Evolutionary conservation across 2,888 invertebrate genomes (phyloP).

Genomic region (Synergus itoensis): DNA sequence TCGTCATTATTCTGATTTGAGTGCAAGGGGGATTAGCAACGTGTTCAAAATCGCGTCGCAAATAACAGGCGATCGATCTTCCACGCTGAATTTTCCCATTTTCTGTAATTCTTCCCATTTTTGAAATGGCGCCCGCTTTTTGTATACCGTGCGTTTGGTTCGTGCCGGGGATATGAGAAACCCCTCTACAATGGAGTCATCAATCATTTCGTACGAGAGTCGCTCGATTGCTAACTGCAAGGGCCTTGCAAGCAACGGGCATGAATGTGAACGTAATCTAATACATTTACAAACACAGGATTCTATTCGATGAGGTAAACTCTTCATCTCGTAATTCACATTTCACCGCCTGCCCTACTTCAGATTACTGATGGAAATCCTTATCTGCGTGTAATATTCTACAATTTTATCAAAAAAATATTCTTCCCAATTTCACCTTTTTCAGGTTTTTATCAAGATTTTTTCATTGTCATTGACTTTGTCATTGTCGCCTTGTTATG

Average conservation of each 20-base stretch:
- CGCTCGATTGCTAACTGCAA: constrained; percentile 67
- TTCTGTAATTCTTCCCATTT: constrained; percentile 75
- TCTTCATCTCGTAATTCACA: constrained; percentile 53
- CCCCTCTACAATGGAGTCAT: constrained; percentile 76
- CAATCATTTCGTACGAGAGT: constrained; percentile 76
- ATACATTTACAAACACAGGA: constrained; percentile 68
- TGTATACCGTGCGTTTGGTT: constrained; percentile 64
- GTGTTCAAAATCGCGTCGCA: constrained; percentile 49
- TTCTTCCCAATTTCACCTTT: background rate
- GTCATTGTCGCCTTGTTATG: too few relatives aligned
- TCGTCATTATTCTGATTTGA: constrained; percentile 46
- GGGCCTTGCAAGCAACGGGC: constrained; percentile 51
- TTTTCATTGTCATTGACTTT: background rate
- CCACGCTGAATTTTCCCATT: constrained; percentile 67
- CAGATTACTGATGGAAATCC: background rate
- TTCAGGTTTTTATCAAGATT: background rate
- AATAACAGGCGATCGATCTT: constrained; percentile 59
- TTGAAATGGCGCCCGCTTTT: constrained; percentile 70
- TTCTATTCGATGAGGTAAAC: constrained; percentile 40
- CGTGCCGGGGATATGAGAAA: constrained; percentile 67
- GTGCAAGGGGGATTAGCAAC: constrained; percentile 47
- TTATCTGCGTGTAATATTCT: background rate
- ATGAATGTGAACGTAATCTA: constrained; percentile 68
- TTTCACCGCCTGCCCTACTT: constrained; percentile 46
- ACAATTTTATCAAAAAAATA: background rate